Evolutionary conservation across 2,797 vertebrate species (phyloP).

Genomic region (Cichlasoma orientale): DNA sequence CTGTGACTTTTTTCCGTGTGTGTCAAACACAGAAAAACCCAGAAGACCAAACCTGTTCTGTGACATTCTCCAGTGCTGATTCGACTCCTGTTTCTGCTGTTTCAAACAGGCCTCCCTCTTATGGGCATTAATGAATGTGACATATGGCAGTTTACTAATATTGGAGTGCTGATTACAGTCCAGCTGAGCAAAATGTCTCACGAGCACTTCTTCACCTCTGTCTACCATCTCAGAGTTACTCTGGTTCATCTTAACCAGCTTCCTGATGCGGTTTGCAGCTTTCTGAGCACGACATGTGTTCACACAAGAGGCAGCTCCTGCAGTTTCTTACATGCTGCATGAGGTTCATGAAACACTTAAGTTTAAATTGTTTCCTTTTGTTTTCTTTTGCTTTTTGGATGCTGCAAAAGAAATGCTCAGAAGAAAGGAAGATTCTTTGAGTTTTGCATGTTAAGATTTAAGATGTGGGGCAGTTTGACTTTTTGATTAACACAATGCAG

Average conservation of each 20-base stretch:
- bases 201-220: neutral
- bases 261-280: neutral
- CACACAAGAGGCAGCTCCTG: neutral
- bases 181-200: neutral
- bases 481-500: neutral
- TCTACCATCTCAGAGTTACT: neutral
- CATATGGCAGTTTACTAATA: neutral
- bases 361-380: neutral
- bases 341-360: neutral
- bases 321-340: neutral
- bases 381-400: neutral
- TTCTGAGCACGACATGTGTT: neutral
- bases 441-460: neutral
- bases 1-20: neutral
- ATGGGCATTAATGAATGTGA: neutral
- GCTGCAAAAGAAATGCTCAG: neutral
- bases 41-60: constrained; percentile 33
- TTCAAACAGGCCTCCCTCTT: neutral
- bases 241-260: neutral
- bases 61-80: constrained; percentile 32
- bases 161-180: neutral
- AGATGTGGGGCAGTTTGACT: neutral
- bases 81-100: neutral
- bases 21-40: neutral
- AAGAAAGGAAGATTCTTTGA: accelerated